Evolutionary conservation across 2,888 invertebrate genomes (phyloP).

Genomic region (Agriopis leucophaearia): DNA sequence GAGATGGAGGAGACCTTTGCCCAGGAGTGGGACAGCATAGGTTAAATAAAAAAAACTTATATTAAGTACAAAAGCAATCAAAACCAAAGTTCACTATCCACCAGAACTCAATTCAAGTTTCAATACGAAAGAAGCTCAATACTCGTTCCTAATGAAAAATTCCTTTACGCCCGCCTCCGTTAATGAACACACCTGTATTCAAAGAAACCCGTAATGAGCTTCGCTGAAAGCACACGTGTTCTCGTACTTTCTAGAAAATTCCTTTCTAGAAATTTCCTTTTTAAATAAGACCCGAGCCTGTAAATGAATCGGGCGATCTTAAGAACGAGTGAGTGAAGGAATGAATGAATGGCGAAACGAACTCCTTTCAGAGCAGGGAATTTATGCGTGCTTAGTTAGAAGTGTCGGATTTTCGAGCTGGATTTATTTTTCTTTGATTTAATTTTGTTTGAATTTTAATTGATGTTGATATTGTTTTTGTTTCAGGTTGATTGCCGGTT

Average conservation of each 20-base stretch:
- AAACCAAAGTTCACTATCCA: conserved; percentile 25
- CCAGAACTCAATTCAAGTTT: conserved; percentile 41
- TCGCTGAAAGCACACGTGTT: conserved; percentile 49
- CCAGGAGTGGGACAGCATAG: too few relatives aligned
- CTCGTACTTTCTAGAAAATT: conserved; percentile 43
- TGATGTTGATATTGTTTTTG: conserved; percentile 17
- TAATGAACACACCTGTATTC: conserved; percentile 56
- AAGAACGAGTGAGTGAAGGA: conserved; percentile 42
- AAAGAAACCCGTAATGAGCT: conserved; percentile 55
- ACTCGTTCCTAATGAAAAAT: conserved; percentile 79
- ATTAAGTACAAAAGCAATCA: neutral
- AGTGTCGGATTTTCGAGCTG: conserved; percentile 31
- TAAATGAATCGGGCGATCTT: conserved; percentile 59
- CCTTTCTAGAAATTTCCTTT: conserved; percentile 53
- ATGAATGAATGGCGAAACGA: conserved; percentile 29
- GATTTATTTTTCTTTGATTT: conserved; percentile 24
- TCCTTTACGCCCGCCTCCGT: conserved; percentile 61
- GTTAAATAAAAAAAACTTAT: too few relatives aligned
- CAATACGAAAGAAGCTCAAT: conserved; percentile 59
- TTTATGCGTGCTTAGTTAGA: conserved; percentile 39
- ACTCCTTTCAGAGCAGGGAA: conserved; percentile 39
- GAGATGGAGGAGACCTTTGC: too few relatives aligned
- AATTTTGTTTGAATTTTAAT: conserved; percentile 20
- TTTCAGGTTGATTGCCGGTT: conserved; percentile 14
- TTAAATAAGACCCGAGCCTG: conserved; percentile 60